Conservation (phyloP, 2,888 invertebrate species). For the Conomelus anceps region DNA sequence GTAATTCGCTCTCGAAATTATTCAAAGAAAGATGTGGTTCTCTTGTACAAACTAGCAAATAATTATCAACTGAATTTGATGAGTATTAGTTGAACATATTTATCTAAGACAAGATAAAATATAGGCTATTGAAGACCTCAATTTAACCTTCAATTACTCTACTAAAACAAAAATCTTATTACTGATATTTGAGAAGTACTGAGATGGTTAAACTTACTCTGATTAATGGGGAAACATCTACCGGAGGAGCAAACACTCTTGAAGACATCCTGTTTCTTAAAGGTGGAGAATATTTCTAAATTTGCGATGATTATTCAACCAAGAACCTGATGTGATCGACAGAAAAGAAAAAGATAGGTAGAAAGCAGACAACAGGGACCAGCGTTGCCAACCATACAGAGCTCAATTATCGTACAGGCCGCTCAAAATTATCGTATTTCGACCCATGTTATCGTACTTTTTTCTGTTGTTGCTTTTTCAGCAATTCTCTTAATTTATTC, state of each 20-base stretch:
- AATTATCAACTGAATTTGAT: no score
- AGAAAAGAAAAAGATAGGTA: background rate
- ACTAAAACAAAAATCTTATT: background rate
- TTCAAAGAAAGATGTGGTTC: no score
- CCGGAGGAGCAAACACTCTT: conserved; percentile 54
- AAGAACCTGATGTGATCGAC: background rate
- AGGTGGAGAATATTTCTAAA: background rate
- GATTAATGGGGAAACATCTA: conserved; percentile 74
- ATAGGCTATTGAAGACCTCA: background rate
- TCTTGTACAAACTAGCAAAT: no score
- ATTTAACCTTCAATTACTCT: background rate
- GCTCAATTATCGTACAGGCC: no score
- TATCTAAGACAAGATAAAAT: background rate
- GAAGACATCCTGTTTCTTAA: background rate
- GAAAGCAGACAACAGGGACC: background rate
- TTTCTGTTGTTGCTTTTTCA: no score
- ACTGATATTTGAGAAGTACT: conserved; percentile 16
- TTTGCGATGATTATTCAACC: background rate
- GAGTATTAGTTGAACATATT: background rate
- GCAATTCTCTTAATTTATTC: no score
- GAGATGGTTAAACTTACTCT: conserved; percentile 50
- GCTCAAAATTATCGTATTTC: no score
- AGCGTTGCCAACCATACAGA: no score
- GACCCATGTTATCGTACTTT: no score
- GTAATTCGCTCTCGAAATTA: no score